A percentile compares a stretch with the other conserved stretches of the same genome.
Evolutionary conservation across 2,113 vertebrate species (phyloP).

Genomic region (Leucoraja erinaceus): DNA sequence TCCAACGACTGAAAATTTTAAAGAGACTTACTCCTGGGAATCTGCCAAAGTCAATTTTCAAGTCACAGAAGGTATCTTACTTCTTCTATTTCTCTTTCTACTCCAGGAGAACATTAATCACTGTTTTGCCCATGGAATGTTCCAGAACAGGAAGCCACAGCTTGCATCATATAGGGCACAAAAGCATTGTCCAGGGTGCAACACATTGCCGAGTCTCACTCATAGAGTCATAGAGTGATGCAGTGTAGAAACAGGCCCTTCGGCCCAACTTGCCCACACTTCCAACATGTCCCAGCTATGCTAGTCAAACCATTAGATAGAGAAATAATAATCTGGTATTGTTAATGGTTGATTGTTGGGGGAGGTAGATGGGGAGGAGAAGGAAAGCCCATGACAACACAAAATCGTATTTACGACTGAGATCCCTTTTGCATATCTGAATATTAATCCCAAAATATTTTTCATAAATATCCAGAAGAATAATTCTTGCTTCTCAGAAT

Average conservation of each 20-base stretch:
- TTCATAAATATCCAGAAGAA: neutral
- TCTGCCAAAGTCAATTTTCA: neutral
- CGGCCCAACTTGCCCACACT: no score
- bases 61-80: neutral
- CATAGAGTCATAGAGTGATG: no score
- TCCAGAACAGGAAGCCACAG: neutral
- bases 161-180: neutral
- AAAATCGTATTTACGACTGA: neutral
- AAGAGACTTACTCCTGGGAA: neutral
- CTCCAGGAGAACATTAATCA: neutral
- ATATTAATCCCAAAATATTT: constrained; percentile 7
- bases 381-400: neutral
- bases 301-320: neutral
- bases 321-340: neutral
- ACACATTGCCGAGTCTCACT: no score
- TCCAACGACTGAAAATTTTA: neutral
- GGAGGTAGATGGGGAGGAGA: neutral
- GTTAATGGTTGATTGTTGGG: neutral
- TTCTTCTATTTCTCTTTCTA: neutral
- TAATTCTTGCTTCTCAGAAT: neutral
- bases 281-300: no score
- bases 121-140: neutral
- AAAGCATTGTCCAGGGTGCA: neutral
- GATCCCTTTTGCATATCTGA: neutral
- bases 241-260: no score